These are phyloP conservation scores for Antechinus flavipes DNA, from an alignment of 2,113 vertebrate species.

Conservation along the genomic window DNA sequence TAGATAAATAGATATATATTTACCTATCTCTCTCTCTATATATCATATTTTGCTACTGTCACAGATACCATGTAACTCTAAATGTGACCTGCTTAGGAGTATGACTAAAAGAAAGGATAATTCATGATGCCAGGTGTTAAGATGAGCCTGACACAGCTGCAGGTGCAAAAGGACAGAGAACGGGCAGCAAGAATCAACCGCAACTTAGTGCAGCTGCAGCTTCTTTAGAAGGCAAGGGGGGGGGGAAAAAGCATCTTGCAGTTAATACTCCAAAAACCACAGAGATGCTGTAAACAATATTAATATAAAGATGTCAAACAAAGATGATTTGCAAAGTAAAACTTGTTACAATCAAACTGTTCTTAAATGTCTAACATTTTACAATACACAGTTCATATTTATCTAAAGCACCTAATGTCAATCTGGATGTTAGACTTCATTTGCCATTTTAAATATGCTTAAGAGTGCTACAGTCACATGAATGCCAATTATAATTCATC, in stretches of 20 bases:
- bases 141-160: conserved; percentile 87
- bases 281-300: conserved; percentile 66
- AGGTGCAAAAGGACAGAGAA: conserved; percentile 89
- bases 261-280: conserved; percentile 69
- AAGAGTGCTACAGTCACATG: conserved; percentile 65
- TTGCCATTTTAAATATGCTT: conserved; percentile 26
- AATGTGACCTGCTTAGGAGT: conserved; percentile 74
- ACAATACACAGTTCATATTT: conserved; percentile 58
- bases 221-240: conserved; percentile 78
- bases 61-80: conserved; percentile 69
- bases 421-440: conserved; percentile 38
- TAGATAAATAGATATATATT: background rate
- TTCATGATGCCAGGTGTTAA: conserved; percentile 87
- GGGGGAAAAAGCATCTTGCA: conserved; percentile 74
- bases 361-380: conserved; percentile 31
- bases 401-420: conserved; percentile 46
- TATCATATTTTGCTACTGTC: conserved; percentile 73
- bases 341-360: conserved; percentile 38
- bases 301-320: conserved; percentile 63
- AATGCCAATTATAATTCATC: conserved; percentile 80
- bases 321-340: conserved; percentile 45
- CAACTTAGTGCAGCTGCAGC: conserved; percentile 87
- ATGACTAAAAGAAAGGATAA: conserved; percentile 83
- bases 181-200: conserved; percentile 83
- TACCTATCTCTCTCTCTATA: too few relatives aligned